Conservation (phyloP, 2,888 invertebrate genomes). For the Lucinisca nassula region DNA sequence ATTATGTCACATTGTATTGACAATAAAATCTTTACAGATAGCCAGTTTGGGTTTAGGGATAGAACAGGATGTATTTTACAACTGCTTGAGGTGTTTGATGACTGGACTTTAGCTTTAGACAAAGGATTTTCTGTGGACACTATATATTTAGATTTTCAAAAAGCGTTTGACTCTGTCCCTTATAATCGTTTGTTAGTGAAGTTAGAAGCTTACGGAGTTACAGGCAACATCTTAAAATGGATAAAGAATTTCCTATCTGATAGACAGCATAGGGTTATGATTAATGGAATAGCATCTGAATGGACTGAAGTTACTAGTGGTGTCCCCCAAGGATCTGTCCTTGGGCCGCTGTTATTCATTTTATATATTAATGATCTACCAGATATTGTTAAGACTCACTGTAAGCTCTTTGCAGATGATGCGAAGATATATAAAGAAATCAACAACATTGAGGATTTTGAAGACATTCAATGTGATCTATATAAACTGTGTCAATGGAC, state of each 20-base stretch:
- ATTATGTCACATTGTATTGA: background rate
- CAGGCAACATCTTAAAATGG: constrained; percentile 18
- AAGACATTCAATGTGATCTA: constrained; percentile 18
- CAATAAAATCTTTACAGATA: background rate
- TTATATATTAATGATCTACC: constrained; percentile 9
- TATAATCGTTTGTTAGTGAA: constrained; percentile 2
- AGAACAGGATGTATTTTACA: constrained; percentile 2
- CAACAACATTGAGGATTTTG: background rate
- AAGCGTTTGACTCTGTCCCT: constrained; percentile 25
- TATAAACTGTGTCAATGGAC: constrained; percentile 27
- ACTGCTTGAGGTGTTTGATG: constrained; percentile 18
- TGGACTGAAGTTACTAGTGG: constrained; percentile 24
- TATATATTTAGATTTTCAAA: background rate
- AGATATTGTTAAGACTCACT: background rate
- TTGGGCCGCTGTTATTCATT: constrained; percentile 21
- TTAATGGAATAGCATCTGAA: constrained; percentile 14
- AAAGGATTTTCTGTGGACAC: background rate
- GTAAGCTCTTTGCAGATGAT: constrained; percentile 17
- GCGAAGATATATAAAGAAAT: background rate
- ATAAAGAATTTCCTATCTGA: background rate
- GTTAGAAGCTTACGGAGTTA: background rate
- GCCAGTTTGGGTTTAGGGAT: constrained; percentile 8
- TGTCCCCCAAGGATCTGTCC: constrained; percentile 20
- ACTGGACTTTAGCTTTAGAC: background rate
- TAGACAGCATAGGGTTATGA: background rate